phyloP scores from a whole-genome alignment of 2,797 vertebrate genomes.

The Crenichthys baileyi region DNA sequence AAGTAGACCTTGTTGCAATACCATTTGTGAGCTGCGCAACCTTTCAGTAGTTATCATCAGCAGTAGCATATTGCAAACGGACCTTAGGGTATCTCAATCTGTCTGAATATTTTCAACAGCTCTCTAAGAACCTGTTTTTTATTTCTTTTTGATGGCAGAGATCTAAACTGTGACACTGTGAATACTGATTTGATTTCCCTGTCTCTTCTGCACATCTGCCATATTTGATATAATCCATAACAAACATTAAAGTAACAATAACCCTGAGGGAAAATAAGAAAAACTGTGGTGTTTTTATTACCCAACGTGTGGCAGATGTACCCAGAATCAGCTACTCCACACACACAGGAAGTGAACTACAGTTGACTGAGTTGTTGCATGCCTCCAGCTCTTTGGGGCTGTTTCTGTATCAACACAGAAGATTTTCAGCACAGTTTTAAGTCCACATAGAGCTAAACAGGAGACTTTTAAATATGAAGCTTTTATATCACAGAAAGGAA shows the following conservation, averaged over 20 bases:
- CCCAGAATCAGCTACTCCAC: background rate
- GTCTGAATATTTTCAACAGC: background rate
- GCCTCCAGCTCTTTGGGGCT: conserved; percentile 14
- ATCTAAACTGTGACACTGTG: conserved; percentile 6
- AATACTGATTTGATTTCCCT: background rate
- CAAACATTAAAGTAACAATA: background rate
- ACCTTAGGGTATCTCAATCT: conserved; percentile 15
- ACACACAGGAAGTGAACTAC: background rate
- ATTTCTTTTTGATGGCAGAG: background rate
- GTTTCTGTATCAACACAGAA: conserved; percentile 26
- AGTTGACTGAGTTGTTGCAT: conserved; percentile 7
- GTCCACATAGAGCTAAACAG: conserved; percentile 33
- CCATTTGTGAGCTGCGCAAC: conserved; percentile 10
- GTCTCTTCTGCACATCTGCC: background rate
- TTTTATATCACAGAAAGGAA: conserved; percentile 18
- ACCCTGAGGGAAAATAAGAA: background rate
- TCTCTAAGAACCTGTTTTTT: background rate
- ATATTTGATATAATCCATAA: background rate
- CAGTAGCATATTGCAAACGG: conserved; percentile 12
- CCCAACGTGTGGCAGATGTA: background rate
- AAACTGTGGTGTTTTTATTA: background rate
- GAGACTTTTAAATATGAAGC: conserved; percentile 26
- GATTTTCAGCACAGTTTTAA: conserved; percentile 36
- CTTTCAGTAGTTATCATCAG: conserved; percentile 23
- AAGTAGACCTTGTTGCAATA: background rate